These are phyloP conservation scores for Ceratitis capitata DNA, from an alignment of 1,140 invertebrate genomes.

Conservation along the genomic window DNA sequence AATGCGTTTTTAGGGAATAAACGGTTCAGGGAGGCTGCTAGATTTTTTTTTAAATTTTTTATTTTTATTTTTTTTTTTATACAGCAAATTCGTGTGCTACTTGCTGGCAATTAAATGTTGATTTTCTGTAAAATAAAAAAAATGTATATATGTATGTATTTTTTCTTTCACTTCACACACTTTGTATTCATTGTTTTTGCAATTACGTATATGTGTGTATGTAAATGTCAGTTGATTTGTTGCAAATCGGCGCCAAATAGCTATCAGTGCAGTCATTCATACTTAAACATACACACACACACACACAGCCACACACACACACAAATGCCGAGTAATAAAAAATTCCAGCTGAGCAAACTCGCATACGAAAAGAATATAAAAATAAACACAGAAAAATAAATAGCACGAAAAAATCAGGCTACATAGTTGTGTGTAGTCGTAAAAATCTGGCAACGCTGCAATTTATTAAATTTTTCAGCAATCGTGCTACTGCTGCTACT, in stretches of 20 bases:
- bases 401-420: neutral
- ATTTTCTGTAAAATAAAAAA: neutral
- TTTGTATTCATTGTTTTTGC: neutral
- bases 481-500: too few relatives aligned
- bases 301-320: neutral
- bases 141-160: neutral
- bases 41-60: too few relatives aligned
- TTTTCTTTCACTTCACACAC: neutral
- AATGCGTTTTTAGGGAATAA: neutral
- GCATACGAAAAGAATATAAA: neutral
- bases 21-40: neutral
- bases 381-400: neutral
- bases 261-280: too few relatives aligned
- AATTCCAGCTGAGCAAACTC: constrained; percentile 6
- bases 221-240: neutral
- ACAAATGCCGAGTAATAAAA: too few relatives aligned
- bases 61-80: too few relatives aligned
- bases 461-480: constrained; percentile 32
- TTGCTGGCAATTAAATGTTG: constrained; percentile 15
- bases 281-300: neutral
- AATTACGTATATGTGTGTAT: neutral
- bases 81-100: neutral
- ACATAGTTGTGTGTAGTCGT: neutral
- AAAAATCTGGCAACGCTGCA: constrained; percentile 33
- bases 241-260: constrained; percentile 9